Base-by-base conservation (phyloP, 2,797 vertebrate genomes). In the Pseudocheirus occidentalis region DNA sequence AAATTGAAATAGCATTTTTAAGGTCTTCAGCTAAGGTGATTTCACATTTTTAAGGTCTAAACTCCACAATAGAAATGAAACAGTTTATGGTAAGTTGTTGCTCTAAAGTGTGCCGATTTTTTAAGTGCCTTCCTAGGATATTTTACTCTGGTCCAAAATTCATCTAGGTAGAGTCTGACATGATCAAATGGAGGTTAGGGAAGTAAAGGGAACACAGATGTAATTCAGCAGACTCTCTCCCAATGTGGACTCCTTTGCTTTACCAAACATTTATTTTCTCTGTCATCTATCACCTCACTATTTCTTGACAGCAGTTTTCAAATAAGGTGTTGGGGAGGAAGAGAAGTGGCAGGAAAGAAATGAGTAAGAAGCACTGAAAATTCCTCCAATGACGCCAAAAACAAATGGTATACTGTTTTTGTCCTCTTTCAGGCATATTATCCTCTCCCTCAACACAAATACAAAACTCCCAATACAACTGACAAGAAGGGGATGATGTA, bases 1-100 rank as follows among this genome's bases (percentile, higher is more conserved):
- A 58, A 81, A 0, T 92, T 95, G 91, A 93, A 57, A 93, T 95
- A 55, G 89, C 93, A 92, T 94, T 73, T 73, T 34, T 53, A 21
- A 73, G 7, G 55, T 9, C 55, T 66, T 94, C 1, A 46, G 24
- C 46, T 62, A 92, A 95, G 73, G 14, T 28, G 40, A 16, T 27
- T 55, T 57, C 94, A 13, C 59, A 12, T 31, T 0, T 40, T 12
- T 0, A 90, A 90, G 81, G 0, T n/a, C 40, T 92, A 73, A 31
- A 27, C 5, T 29, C 81, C 0, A 0, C 34, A 1, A 34, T 0
- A 2, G 31, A 18, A 89, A 56, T 31, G 14, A 10, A 54, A 29
- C 54, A 18, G 18, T n/a, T 73, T 24, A 16, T 28, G 1, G 11
- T 0, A 18, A 13, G 9, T 21, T 16, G 66, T 28, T 50, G 24